These are phyloP conservation scores for Chionoecetes opilio DNA, from an alignment of 1,140 invertebrate species.

Conservation along the genomic window DNA sequence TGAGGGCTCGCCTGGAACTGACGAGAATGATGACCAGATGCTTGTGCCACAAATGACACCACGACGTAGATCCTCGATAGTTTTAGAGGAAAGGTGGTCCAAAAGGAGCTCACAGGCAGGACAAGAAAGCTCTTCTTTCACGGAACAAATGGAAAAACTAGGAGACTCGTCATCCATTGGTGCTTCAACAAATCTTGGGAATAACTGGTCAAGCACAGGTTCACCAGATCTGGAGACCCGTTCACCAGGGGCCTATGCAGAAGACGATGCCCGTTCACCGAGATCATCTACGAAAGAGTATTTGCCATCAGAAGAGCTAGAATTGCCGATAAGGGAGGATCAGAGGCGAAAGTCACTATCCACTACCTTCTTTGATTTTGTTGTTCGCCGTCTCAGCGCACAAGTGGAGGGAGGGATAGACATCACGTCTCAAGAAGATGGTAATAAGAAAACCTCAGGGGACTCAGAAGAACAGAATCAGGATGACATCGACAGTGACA, in stretches of 20 bases:
- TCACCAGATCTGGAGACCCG: not conserved
- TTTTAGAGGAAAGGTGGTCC: not conserved
- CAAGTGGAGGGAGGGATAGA: not conserved
- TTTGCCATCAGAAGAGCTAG: not conserved
- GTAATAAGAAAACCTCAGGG: not conserved
- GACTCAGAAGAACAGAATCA: not conserved
- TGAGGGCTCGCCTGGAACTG: not conserved
- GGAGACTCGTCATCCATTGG: not conserved
- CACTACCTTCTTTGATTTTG: not conserved
- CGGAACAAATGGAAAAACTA: not conserved
- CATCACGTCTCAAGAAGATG: not conserved
- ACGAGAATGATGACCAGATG: not conserved
- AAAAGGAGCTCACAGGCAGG: conserved; percentile 16
- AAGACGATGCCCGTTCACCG: not conserved
- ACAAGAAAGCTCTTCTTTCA: not conserved
- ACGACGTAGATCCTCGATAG: not conserved
- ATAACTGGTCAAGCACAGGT: not conserved
- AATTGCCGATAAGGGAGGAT: not conserved
- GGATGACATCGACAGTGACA: not conserved
- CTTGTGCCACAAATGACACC: not conserved
- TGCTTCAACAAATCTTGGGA: not conserved
- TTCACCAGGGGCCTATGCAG: conserved; percentile 37
- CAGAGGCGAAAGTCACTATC: conserved; percentile 4
- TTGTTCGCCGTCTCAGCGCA: not conserved
- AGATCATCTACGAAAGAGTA: conserved; percentile 47